Conservation (phyloP, 2,113 vertebrate species). For the Phodopus roborovskii region DNA sequence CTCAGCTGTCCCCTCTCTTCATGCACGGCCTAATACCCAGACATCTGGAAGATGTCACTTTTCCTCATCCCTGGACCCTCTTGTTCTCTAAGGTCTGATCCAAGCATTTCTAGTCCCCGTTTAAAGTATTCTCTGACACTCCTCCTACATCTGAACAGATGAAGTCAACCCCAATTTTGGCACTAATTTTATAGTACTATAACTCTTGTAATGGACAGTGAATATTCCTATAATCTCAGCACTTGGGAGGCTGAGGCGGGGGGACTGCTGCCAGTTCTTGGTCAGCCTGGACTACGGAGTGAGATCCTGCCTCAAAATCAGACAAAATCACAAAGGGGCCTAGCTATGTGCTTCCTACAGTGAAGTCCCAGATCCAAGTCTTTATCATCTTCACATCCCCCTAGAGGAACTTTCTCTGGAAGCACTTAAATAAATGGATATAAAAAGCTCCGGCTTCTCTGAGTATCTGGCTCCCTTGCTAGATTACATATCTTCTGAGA, state of each 20-base stretch:
- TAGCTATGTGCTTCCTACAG: neutral
- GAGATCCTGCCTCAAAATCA: neutral
- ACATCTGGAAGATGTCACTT: neutral
- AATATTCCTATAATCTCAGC: neutral
- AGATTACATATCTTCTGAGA: neutral
- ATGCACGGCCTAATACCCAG: neutral
- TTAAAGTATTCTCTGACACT: neutral
- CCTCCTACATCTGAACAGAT: neutral
- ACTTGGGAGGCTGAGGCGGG: neutral
- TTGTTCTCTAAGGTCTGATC: neutral
- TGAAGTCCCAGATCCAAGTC: neutral
- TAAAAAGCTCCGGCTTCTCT: neutral
- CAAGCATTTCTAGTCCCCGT: neutral
- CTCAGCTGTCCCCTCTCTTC: too few relatives aligned
- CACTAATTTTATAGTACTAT: neutral
- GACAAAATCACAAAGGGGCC: neutral
- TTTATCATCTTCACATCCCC: neutral
- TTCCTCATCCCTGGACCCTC: neutral
- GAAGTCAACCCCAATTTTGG: neutral
- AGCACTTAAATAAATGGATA: slow-evolving; percentile 33
- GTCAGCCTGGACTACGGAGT: neutral
- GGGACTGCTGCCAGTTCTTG: neutral
- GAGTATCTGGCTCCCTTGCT: neutral
- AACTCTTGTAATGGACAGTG: neutral
- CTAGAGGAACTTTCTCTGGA: neutral